Evolutionary conservation across 2,888 invertebrate genomes (phyloP).

Genomic region (Strigamia maritima): DNA sequence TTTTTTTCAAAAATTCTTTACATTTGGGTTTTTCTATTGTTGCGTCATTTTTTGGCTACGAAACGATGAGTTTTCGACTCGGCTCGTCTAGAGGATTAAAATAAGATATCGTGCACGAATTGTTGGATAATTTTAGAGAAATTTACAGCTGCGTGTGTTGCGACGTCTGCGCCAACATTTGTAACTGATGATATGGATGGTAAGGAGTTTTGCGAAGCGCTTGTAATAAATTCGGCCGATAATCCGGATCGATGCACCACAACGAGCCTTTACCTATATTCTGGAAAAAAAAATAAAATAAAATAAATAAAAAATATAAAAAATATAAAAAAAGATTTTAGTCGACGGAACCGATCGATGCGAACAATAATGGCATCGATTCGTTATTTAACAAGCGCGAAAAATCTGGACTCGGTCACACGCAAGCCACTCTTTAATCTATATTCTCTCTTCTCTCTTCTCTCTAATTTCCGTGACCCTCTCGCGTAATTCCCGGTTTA

Average conservation of each 20-base stretch:
- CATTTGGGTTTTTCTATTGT: too few relatives aligned
- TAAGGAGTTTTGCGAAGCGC: slow-evolving; percentile 81
- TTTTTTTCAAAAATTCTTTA: too few relatives aligned
- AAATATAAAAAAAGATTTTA: too few relatives aligned
- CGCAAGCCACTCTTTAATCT: neutral
- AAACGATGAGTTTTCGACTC: too few relatives aligned
- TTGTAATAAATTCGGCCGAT: slow-evolving; percentile 81
- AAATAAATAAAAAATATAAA: slow-evolving; percentile 35
- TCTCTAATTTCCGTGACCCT: neutral
- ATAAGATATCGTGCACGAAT: too few relatives aligned
- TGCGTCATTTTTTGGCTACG: too few relatives aligned
- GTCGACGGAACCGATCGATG: neutral
- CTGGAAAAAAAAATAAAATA: slow-evolving; percentile 57
- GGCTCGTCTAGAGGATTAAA: too few relatives aligned
- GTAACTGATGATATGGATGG: slow-evolving; percentile 57
- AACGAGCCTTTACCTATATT: slow-evolving; percentile 91
- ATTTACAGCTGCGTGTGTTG: neutral
- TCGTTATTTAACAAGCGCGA: neutral
- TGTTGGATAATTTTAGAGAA: neutral
- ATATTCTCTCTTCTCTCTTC: neutral
- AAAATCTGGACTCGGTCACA: neutral
- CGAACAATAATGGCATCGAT: neutral
- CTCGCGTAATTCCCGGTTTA: neutral
- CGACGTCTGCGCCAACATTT: slow-evolving; percentile 46
- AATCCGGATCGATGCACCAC: slow-evolving; percentile 93